phyloP scores from a whole-genome alignment of 1,140 invertebrate species.

The Nomia melanderi region DNA sequence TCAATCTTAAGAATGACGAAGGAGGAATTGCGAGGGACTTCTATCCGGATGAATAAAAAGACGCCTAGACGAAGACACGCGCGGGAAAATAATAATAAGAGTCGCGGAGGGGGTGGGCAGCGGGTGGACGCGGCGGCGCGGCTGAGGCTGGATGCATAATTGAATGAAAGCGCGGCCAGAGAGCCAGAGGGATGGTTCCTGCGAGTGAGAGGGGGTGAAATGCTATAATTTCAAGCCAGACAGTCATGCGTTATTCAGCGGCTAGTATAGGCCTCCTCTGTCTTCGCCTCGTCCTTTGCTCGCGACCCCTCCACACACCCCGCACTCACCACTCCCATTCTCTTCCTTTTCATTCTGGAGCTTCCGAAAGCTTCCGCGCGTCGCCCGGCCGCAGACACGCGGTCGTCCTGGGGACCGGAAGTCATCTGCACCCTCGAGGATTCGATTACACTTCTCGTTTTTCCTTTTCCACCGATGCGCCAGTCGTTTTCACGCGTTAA shows the following conservation, averaged over 20 bases:
- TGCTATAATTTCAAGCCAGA: conserved; percentile 76
- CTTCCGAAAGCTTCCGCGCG: background rate
- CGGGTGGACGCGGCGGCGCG: conserved; percentile 9
- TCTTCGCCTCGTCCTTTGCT: conserved; percentile 34
- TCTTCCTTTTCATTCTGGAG: conserved; percentile 39
- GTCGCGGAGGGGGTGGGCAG: conserved; percentile 21
- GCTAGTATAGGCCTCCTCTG: conserved; percentile 48
- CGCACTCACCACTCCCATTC: background rate
- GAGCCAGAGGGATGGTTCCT: conserved; percentile 58
- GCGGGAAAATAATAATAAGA: conserved; percentile 61
- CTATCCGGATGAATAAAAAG: too few relatives aligned
- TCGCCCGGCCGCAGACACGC: background rate
- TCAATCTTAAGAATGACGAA: too few relatives aligned
- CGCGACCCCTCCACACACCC: too few relatives aligned
- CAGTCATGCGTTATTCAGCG: conserved; percentile 74
- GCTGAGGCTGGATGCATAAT: conserved; percentile 69
- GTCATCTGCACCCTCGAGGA: background rate
- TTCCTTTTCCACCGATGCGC: background rate
- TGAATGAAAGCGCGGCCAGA: conserved; percentile 70
- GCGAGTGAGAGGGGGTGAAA: conserved; percentile 55
- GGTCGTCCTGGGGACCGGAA: background rate
- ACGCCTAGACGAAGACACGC: conserved; percentile 18
- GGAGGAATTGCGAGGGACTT: too few relatives aligned
- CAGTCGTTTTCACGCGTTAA: too few relatives aligned
- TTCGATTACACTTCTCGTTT: background rate